Evolutionary conservation across 2,113 vertebrate genomes (phyloP).

Genomic region (Cnemophilus loriae): DNA sequence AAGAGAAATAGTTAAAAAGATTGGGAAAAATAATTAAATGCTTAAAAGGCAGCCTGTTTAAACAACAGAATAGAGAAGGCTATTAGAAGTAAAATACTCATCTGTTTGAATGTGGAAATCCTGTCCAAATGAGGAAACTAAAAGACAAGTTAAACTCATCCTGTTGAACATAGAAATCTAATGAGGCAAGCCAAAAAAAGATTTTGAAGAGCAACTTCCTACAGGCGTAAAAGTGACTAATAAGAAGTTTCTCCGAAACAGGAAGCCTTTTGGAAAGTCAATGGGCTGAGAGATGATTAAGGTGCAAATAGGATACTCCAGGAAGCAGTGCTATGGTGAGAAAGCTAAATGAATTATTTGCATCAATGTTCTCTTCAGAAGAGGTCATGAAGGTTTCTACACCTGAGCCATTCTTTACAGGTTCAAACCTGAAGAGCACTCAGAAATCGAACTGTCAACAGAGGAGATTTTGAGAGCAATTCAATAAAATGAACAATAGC

Average conservation of each 20-base stretch:
- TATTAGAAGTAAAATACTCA: background rate
- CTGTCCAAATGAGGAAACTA: background rate
- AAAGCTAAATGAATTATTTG: slow-evolving; percentile 32
- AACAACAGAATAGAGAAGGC: background rate
- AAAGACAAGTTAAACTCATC: slow-evolving; percentile 9
- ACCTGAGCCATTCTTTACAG: background rate
- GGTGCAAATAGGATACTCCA: slow-evolving; percentile 29
- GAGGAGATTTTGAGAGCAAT: slow-evolving; percentile 21
- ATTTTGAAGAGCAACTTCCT: slow-evolving; percentile 15
- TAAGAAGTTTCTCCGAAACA: slow-evolving; percentile 14
- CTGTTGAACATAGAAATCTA: background rate
- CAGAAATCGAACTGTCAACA: background rate
- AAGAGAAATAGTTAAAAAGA: background rate
- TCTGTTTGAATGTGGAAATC: background rate
- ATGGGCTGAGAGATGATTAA: slow-evolving; percentile 44
- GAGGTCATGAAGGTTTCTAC: background rate
- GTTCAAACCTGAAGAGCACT: background rate
- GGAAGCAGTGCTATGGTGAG: background rate
- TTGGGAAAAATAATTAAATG: background rate
- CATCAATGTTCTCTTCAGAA: slow-evolving; percentile 33
- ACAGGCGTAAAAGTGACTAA: slow-evolving; percentile 9
- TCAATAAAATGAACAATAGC: background rate
- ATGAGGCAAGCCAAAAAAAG: slow-evolving; percentile 6
- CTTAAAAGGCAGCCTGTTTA: background rate
- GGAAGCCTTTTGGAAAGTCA: slow-evolving; percentile 41